phyloP scores from a whole-genome alignment of 2,113 vertebrate species.

The Psephotus haematonotus region DNA sequence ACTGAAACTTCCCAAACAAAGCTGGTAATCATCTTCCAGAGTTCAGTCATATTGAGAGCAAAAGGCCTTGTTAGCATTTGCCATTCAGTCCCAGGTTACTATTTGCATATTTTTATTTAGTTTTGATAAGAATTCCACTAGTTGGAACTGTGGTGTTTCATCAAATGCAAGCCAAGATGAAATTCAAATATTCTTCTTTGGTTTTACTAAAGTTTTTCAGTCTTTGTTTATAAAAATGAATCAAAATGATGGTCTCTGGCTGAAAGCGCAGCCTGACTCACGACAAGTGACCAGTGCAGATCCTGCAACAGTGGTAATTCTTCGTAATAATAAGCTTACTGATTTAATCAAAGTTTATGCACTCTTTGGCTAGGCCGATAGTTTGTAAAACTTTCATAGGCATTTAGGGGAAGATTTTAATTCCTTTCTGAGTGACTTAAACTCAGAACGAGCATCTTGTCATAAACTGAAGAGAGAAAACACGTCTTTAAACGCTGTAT shows the following conservation, averaged over 20 bases:
- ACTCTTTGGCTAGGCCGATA: not conserved
- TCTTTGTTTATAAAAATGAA: not conserved
- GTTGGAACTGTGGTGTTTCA: not conserved
- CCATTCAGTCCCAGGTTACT: not conserved
- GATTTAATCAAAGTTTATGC: slow-evolving; percentile 6
- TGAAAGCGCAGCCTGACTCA: not conserved
- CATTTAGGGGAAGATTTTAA: not conserved
- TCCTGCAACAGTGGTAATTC: not conserved
- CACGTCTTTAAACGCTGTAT: not conserved
- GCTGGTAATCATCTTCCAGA: not conserved
- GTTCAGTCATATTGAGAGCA: not conserved
- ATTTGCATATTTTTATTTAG: not conserved
- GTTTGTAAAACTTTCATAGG: slow-evolving; percentile 2
- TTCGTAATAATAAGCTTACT: not conserved
- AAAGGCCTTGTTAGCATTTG: not conserved
- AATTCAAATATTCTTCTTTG: not conserved
- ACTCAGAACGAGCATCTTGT: not conserved
- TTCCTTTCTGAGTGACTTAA: slow-evolving; percentile 16
- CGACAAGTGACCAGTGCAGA: not conserved
- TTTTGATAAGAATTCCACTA: not conserved
- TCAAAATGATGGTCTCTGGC: not conserved
- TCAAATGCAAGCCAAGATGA: not conserved
- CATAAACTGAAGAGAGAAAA: not conserved
- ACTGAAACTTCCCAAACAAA: not conserved
- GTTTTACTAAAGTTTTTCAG: not conserved